phyloP scores from a whole-genome alignment of 1,140 invertebrate species.

The Orchestia grillus region DNA sequence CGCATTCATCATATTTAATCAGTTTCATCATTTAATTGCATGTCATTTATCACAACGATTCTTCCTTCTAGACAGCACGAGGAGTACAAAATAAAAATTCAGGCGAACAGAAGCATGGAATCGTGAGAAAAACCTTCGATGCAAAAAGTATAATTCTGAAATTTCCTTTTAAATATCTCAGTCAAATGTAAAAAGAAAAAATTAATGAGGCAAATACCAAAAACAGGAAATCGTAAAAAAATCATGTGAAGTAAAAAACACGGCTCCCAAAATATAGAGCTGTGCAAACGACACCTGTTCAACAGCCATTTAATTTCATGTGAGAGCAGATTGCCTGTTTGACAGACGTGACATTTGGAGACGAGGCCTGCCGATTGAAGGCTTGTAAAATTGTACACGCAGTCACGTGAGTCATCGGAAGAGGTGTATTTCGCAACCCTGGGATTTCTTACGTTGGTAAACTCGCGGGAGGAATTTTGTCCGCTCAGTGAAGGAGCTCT shows the following conservation, averaged over 20 bases:
- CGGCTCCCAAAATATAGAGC: background rate
- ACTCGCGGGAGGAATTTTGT: background rate
- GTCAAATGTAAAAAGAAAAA: no score
- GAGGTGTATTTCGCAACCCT: background rate
- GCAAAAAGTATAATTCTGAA: no score
- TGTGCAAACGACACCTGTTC: background rate
- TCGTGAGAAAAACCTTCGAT: no score
- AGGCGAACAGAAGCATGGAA: no score
- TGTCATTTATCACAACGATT: background rate
- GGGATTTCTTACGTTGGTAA: background rate
- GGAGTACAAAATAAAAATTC: background rate
- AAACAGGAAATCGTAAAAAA: no score
- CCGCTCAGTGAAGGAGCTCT: background rate
- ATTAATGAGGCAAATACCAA: no score
- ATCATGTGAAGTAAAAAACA: background rate
- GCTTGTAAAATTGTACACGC: background rate
- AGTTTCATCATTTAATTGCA: background rate
- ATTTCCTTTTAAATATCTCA: no score
- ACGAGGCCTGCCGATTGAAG: background rate
- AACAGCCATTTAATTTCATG: background rate
- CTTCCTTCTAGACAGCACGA: background rate
- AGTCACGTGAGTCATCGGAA: background rate
- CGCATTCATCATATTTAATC: background rate
- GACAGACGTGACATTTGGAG: background rate
- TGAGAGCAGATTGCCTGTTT: background rate